Percentiles rank a stretch among this genome's conserved stretches.
These are phyloP conservation scores for Xenopus borealis DNA, from an alignment of 2,113 vertebrate species.

Conservation along the genomic window DNA sequence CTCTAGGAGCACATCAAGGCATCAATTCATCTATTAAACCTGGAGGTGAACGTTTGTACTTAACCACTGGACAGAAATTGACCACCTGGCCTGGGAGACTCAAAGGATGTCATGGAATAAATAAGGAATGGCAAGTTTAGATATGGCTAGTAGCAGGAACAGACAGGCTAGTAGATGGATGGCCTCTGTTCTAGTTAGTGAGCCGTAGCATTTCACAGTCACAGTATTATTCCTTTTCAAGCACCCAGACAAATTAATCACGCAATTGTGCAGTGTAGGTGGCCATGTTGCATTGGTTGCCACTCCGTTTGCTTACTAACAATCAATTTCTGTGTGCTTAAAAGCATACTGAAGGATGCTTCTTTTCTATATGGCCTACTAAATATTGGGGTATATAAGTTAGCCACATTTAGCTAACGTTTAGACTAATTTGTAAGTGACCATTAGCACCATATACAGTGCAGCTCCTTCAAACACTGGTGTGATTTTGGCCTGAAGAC, in stretches of 20 bases:
- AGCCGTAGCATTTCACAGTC: conserved; percentile 34
- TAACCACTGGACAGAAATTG: conserved; percentile 36
- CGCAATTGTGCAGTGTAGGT: too few species aligned
- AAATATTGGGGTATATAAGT: too few species aligned
- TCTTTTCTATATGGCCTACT: too few species aligned
- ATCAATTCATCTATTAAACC: conserved; percentile 23
- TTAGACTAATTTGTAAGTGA: too few species aligned
- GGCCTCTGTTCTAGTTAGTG: conserved; percentile 37
- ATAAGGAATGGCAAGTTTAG: conserved; percentile 37
- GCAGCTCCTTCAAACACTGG: too few species aligned
- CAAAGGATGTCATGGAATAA: conserved; percentile 28
- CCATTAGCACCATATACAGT: too few species aligned
- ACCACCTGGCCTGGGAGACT: conserved; percentile 21
- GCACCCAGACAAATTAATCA: conserved; percentile 36
- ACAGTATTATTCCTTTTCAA: conserved; percentile 35
- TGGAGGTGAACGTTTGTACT: conserved; percentile 41
- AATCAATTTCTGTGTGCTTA: too few species aligned
- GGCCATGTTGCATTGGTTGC: too few species aligned
- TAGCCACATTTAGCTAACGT: too few species aligned
- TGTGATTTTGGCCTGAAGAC: too few species aligned
- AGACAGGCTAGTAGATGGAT: conserved; percentile 42
- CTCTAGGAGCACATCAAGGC: conserved; percentile 10
- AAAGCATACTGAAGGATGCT: too few species aligned
- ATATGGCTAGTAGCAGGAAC: conserved; percentile 42
- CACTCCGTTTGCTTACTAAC: too few species aligned